Percentiles rank a stretch among this genome's conserved stretches.
phyloP scores from a whole-genome alignment of 2,888 invertebrate species.

The Epinotia brunnichana region DNA sequence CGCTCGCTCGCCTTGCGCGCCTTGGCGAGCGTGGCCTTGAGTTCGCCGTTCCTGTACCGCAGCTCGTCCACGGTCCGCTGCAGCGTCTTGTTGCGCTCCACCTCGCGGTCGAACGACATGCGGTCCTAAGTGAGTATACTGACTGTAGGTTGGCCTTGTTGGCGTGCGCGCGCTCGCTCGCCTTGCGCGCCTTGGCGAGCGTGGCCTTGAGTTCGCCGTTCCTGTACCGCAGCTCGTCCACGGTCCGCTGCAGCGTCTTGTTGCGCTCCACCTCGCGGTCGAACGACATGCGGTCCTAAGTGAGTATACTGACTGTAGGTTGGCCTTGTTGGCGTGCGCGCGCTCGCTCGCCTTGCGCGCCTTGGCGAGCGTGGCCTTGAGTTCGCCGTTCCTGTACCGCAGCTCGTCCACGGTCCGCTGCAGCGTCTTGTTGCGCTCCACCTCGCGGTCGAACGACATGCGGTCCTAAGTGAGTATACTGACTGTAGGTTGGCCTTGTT shows the following conservation, averaged over 20 bases:
- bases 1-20: slow-evolving; percentile 68
- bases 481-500: slow-evolving; percentile 29
- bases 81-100: slow-evolving; percentile 76
- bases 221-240: slow-evolving; percentile 78
- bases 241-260: slow-evolving; percentile 69
- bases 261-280: slow-evolving; percentile 78
- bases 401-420: slow-evolving; percentile 73
- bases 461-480: background rate
- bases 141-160: slow-evolving; percentile 29
- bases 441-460: background rate
- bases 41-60: slow-evolving; percentile 79
- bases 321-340: slow-evolving; percentile 26
- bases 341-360: slow-evolving; percentile 68
- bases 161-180: slow-evolving; percentile 53
- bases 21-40: slow-evolving; percentile 64
- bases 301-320: slow-evolving; percentile 12
- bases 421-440: slow-evolving; percentile 53
- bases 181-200: slow-evolving; percentile 67
- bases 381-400: slow-evolving; percentile 79
- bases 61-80: slow-evolving; percentile 73
- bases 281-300: slow-evolving; percentile 77
- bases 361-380: slow-evolving; percentile 64
- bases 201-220: slow-evolving; percentile 74
- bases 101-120: slow-evolving; percentile 78
- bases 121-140: slow-evolving; percentile 58